These are phyloP conservation scores for Colaptes auratus DNA, from an alignment of 2,113 vertebrate species.

Conservation along the genomic window DNA sequence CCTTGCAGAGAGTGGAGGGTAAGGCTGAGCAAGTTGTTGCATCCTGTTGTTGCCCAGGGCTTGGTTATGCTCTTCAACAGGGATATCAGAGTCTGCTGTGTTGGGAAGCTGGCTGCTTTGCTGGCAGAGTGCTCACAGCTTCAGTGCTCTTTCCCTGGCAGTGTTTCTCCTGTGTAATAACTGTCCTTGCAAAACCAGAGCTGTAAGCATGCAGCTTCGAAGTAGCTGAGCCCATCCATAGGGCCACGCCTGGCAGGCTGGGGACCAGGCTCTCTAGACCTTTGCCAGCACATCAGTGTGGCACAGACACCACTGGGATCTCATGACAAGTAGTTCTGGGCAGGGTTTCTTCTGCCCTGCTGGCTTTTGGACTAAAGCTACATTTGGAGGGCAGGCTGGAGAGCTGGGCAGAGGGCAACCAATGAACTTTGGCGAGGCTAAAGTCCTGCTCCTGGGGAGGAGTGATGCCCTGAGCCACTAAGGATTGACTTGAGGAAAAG, in stretches of 20 bases:
- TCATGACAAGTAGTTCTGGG: not conserved
- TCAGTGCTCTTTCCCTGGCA: not conserved
- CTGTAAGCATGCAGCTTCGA: not conserved
- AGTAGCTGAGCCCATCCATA: not conserved
- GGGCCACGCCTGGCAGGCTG: not conserved
- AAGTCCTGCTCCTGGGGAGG: too few species aligned
- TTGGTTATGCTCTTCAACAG: not conserved
- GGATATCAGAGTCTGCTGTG: not conserved
- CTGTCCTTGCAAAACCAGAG: not conserved
- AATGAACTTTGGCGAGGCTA: too few species aligned
- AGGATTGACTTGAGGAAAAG: too few species aligned
- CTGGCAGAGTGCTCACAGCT: not conserved
- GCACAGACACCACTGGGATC: not conserved
- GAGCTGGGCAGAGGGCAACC: too few species aligned
- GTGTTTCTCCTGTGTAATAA: constrained; percentile 16
- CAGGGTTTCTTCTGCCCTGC: not conserved
- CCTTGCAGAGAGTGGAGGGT: not conserved
- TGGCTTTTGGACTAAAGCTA: not conserved
- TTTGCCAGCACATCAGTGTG: not conserved
- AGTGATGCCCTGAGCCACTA: too few species aligned
- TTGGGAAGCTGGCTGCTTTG: not conserved
- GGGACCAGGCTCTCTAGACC: not conserved
- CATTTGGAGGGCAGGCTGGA: not conserved
- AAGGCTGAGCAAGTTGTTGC: not conserved
- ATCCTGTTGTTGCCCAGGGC: not conserved